Evolutionary conservation across 1,140 invertebrate species (phyloP), one percentile per base, ranked within the genome.

Genomic region (Macrobrachium nipponense): DNA sequence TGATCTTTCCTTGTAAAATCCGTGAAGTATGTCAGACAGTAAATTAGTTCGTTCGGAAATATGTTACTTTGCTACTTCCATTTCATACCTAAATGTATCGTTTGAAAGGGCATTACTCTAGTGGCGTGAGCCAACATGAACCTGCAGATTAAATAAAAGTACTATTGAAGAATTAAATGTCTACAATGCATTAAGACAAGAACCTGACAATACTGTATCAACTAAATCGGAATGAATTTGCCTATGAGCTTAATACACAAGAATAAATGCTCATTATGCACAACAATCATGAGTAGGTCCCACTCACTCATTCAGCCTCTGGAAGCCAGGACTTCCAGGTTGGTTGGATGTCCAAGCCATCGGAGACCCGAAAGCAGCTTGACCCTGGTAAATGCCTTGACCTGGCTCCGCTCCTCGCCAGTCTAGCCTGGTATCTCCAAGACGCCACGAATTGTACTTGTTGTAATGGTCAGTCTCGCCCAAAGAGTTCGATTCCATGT

Each of bases 291-390:
- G 14, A 15, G 0, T 2, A 87, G 11, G 3, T 61, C 18, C n/a
- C 5, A 78, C 82, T 86, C 17, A 88, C 79, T 76, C 90, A 84
- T 91, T 91, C 8, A 90, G 87, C 11, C 89, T 89, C 72, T 91
- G 90, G 75, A 91, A 91, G 82, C 90, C 90, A 2, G 90, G 88
- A 20, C 87, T 88, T n/a, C 82, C 87, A 0, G 78, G 66, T 59
- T 90, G 85, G 89, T 91, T 92, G 5, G 91, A 91, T 18, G 92
- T 92, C 91, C 92, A 93, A 0, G 91, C 90, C 11, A 91, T 89
- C 1, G 92, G 92, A 8, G 92, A 91, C n/a, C 92, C 92, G 0
- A 87, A 77, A 0, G 92, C 90, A 20, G 62, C 27, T 20, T 89
- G 81, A 14, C 90, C 90, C 10, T 90, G 89, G 62, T 91, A 90